A percentile compares a stretch with the other conserved stretches of the same genome.
These are phyloP conservation scores for Anas capensis DNA, from an alignment of 2,797 vertebrate species.

Conservation along the genomic window DNA sequence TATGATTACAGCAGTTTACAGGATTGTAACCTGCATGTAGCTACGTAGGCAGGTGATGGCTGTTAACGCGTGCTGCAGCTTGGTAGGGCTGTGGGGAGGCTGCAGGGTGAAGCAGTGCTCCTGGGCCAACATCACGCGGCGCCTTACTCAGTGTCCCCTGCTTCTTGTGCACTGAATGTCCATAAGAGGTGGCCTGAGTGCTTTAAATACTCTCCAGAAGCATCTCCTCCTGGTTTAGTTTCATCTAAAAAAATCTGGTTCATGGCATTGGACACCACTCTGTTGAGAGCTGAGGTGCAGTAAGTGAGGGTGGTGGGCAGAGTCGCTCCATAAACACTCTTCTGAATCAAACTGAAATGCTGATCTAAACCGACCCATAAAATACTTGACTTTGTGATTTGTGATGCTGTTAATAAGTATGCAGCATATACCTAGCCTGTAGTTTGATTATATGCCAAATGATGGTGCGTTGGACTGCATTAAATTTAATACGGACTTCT, in stretches of 20 bases:
- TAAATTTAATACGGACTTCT: background rate
- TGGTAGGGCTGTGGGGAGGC: too few relatives aligned
- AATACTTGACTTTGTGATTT: background rate
- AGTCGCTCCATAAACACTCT: background rate
- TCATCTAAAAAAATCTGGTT: accelerated
- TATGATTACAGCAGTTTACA: background rate
- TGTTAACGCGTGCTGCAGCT: accelerated
- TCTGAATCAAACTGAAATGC: background rate
- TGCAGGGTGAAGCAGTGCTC: background rate
- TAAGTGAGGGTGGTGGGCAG: background rate
- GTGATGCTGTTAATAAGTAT: accelerated
- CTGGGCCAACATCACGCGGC: accelerated
- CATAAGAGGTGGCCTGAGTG: accelerated
- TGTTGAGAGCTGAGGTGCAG: accelerated
- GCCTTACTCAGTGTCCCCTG: accelerated
- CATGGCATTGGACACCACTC: accelerated
- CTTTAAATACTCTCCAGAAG: background rate
- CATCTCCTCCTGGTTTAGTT: background rate
- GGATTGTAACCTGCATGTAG: accelerated
- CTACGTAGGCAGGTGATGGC: accelerated
- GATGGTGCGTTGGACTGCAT: accelerated
- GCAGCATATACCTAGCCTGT: background rate
- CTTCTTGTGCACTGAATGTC: background rate
- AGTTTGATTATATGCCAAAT: background rate
- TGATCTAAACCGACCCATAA: background rate